Evolutionary conservation across 2,113 vertebrate genomes (phyloP).

Genomic region (Leptodactylus fuscus): DNA sequence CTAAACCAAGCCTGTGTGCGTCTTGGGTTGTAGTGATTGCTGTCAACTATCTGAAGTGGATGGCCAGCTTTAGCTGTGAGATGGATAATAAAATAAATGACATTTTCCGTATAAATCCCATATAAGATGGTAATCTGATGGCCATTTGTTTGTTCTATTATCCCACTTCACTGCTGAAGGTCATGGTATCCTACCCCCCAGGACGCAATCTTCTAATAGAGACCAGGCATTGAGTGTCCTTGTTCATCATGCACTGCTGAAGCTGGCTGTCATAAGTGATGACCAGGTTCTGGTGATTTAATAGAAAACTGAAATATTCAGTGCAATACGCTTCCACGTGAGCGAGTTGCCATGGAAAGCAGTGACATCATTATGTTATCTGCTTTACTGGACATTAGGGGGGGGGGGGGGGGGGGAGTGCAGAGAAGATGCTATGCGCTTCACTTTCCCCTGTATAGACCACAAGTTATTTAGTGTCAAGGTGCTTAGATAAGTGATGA

Average conservation of each 20-base stretch:
- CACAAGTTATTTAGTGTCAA: background rate
- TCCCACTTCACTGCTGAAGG: background rate
- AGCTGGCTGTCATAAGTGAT: background rate
- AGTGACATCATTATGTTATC: conserved; percentile 5
- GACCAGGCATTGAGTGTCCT: background rate
- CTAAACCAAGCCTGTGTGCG: too few relatives aligned
- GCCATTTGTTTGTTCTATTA: background rate
- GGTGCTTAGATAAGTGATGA: background rate
- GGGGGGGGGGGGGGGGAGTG: background rate
- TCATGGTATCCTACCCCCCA: background rate
- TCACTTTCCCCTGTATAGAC: background rate
- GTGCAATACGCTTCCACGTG: background rate
- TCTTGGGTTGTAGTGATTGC: too few relatives aligned
- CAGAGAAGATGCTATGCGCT: background rate
- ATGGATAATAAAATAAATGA: too few relatives aligned
- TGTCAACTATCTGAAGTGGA: too few relatives aligned
- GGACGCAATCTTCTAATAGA: background rate
- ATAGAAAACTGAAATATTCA: conserved; percentile 18
- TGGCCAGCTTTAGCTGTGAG: too few relatives aligned
- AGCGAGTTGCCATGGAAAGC: background rate
- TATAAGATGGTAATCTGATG: background rate
- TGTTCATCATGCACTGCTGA: background rate
- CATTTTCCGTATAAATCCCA: background rate
- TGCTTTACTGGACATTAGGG: background rate
- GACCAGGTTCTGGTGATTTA: background rate